Evolutionary conservation across 1,140 invertebrate species (phyloP), one percentile per base, ranked within the genome.

Genomic region (Phymastichus coffea): DNA sequence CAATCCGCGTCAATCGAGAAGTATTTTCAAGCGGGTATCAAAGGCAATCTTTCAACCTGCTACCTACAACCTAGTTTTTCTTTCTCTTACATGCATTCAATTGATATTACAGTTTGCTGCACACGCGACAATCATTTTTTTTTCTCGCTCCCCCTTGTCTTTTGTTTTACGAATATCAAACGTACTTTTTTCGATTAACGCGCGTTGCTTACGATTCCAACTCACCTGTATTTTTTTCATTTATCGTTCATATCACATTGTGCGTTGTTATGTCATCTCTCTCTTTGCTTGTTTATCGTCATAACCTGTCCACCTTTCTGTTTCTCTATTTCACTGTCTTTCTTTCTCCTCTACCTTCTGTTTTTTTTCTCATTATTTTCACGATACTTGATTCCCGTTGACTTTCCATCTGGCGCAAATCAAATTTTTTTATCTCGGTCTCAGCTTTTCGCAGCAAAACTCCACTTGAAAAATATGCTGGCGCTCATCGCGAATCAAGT

Each of bases 201-300:
- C 40, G 56, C 28, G 38, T 51, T 47, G 52, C 17, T 55, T 59
- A 53, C 46, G 46, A 58, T 57, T 53, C 48, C n/a, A n/a, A n/a
- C n/a, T n/a, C n/a, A n/a, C n/a, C n/a, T n/a, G n/a, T n/a, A 30
- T 52, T 49, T 33, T 41, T 28, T 20, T 49, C 46, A 40, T 19
- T 37, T 49, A 19, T 63, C 62, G n/a, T n/a, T n/a, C n/a, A n/a
- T n/a, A 51, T 56, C 41, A 35, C 52, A 63, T 54, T 58, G 57
- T 56, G 19, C 51, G 22, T 49, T 59, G 57, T 63, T 57, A 56
- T 58, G 48, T 48, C 26, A 53, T 58, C 15, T 59, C 28, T 60
- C 47, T 61, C 63, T 62, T 25, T 60, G 51, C 61, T 64, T 62
- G 46, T 61, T 60, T 51, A 60, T 58, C 60, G 58, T 49, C 19